A percentile compares a stretch with the other conserved stretches of the same genome.
These are phyloP conservation scores for Serrognathus titanus DNA, from an alignment of 2,888 invertebrate species.

Conservation along the genomic window DNA sequence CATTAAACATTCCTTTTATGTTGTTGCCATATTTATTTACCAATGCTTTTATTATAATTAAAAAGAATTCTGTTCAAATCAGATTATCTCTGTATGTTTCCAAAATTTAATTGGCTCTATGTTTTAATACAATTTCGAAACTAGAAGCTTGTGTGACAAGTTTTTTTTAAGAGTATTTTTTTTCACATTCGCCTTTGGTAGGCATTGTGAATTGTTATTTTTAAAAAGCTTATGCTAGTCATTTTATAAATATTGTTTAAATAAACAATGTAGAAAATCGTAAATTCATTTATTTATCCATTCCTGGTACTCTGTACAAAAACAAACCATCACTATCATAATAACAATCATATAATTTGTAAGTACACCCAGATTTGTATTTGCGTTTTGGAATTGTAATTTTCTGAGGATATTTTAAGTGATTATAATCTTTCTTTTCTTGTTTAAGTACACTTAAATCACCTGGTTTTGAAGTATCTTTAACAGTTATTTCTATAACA, in stretches of 20 bases:
- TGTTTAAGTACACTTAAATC: slow-evolving; percentile 18
- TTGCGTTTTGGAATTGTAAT: slow-evolving; percentile 69
- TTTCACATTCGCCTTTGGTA: not conserved
- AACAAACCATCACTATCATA: slow-evolving; percentile 79
- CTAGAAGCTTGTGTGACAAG: no score
- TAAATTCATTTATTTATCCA: slow-evolving; percentile 43
- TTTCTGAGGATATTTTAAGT: slow-evolving; percentile 54
- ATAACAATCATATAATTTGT: slow-evolving; percentile 74
- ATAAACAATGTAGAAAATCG: slow-evolving; percentile 19
- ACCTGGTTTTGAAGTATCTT: slow-evolving; percentile 14
- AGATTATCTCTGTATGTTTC: no score
- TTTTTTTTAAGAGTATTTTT: no score
- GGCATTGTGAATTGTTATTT: slow-evolving; percentile 19
- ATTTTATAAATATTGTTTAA: slow-evolving; percentile 33
- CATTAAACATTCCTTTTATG: no score
- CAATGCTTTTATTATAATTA: no score
- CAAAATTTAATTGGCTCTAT: no score
- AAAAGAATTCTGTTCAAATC: no score
- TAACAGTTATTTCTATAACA: slow-evolving; percentile 12
- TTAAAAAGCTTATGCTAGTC: slow-evolving; percentile 40
- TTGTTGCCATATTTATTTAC: no score
- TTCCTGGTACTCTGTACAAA: slow-evolving; percentile 74
- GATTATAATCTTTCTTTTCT: slow-evolving; percentile 27
- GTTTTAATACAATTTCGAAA: no score
- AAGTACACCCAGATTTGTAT: slow-evolving; percentile 62